Conservation (phyloP, 2,113 vertebrate species). For the Columbina picui region DNA sequence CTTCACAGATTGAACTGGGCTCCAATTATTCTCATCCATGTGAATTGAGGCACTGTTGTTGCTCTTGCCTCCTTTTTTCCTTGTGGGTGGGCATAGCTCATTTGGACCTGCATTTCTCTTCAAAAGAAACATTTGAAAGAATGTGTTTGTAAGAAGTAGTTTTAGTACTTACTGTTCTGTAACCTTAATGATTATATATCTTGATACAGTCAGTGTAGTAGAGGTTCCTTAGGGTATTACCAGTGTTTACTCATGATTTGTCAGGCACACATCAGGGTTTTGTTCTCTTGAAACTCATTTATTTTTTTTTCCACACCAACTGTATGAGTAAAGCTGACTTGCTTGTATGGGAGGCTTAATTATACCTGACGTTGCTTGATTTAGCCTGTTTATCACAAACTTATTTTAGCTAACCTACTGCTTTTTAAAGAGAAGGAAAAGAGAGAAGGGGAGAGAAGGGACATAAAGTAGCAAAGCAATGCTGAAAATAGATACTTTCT, state of each 20-base stretch:
- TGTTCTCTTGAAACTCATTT: background rate
- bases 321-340: background rate
- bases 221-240: background rate
- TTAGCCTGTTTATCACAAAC: background rate
- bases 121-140: slow-evolving; percentile 2
- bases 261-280: background rate
- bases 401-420: background rate
- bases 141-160: background rate
- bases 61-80: slow-evolving; percentile 25
- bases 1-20: slow-evolving; percentile 45
- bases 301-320: background rate
- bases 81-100: slow-evolving; percentile 49
- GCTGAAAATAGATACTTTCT: background rate
- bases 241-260: background rate
- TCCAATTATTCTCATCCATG: slow-evolving; percentile 44
- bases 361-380: background rate
- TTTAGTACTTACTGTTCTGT: background rate
- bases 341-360: background rate
- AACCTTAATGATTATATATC: background rate
- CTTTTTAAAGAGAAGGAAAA: background rate
- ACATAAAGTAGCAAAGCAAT: background rate
- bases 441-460: background rate
- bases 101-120: slow-evolving; percentile 10
- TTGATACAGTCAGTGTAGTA: background rate
- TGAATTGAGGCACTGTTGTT: slow-evolving; percentile 55